A percentile compares a stretch with the other conserved stretches of the same genome.
Evolutionary conservation across 2,797 vertebrate species (phyloP).

Genomic region (Leptodactylus fallax): DNA sequence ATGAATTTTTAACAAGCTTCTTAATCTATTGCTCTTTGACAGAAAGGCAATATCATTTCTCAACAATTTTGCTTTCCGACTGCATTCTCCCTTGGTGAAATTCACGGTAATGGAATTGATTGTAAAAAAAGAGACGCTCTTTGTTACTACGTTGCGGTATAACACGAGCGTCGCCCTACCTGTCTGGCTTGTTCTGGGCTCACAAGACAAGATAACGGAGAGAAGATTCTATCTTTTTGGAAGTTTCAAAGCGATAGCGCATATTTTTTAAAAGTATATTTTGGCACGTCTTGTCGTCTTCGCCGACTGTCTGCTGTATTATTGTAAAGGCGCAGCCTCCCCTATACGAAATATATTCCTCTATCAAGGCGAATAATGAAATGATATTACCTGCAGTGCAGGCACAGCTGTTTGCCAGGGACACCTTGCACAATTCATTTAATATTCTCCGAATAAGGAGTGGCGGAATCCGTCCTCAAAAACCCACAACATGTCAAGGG

Average conservation of each 20-base stretch:
- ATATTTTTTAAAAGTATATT: background rate
- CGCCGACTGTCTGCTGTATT: background rate
- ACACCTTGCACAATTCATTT: constrained; percentile 32
- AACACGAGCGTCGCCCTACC: background rate
- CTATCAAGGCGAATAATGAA: constrained; percentile 38
- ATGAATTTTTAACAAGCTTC: constrained; percentile 81
- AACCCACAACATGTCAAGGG: constrained; percentile 15
- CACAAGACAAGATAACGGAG: constrained; percentile 25
- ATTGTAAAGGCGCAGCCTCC: background rate
- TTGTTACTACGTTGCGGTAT: constrained; percentile 27
- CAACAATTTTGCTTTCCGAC: constrained; percentile 55
- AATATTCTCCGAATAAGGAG: constrained; percentile 22
- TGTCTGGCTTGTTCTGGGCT: background rate
- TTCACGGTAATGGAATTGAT: constrained; percentile 38
- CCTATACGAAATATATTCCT: constrained; percentile 14
- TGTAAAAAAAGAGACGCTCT: constrained; percentile 25
- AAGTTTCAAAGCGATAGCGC: background rate
- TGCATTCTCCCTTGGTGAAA: constrained; percentile 42
- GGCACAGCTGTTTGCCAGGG: constrained; percentile 26
- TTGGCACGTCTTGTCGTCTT: background rate
- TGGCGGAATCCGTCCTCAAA: background rate
- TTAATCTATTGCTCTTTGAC: constrained; percentile 73
- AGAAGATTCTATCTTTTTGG: constrained; percentile 35
- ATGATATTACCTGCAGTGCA: constrained; percentile 24
- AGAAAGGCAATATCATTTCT: constrained; percentile 67